Conservation (phyloP, 2,888 invertebrate genomes). For the Aleiodes leptofemur region DNA sequence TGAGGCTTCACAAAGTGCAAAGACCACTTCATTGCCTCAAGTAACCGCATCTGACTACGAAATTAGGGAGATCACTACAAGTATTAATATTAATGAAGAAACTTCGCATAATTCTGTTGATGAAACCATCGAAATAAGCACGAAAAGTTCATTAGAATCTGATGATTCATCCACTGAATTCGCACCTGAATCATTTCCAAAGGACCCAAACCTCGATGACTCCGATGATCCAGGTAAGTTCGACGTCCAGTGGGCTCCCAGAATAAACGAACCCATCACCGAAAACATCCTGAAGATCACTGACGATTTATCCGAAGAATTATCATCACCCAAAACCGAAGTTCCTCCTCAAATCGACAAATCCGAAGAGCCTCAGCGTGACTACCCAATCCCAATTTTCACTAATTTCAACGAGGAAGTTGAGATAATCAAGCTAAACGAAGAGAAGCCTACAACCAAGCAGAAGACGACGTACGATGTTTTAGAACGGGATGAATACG, state of each 20-base stretch:
- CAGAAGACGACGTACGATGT: slow-evolving; percentile 63
- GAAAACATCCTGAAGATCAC: slow-evolving; percentile 39
- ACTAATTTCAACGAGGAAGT: slow-evolving; percentile 73
- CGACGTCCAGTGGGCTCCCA: not conserved
- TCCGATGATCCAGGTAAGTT: slow-evolving; percentile 21
- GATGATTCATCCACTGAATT: not conserved
- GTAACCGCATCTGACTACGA: not conserved
- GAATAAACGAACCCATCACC: slow-evolving; percentile 51
- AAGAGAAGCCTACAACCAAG: slow-evolving; percentile 63
- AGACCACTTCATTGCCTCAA: not conserved
- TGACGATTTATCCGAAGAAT: slow-evolving; percentile 36
- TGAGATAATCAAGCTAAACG: slow-evolving; percentile 75
- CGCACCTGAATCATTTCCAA: not conserved
- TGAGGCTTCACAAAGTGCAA: not conserved
- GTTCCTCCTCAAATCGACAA: slow-evolving; percentile 23
- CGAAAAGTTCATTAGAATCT: not conserved
- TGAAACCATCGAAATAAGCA: not conserved
- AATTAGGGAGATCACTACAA: not conserved
- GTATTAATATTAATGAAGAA: slow-evolving; percentile 4
- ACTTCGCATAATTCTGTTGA: not conserved
- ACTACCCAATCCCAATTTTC: slow-evolving; percentile 73
- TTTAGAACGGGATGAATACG: slow-evolving; percentile 40
- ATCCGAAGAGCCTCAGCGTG: slow-evolving; percentile 72
- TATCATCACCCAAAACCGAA: slow-evolving; percentile 63
- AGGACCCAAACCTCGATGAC: slow-evolving; percentile 18